Percentiles rank a stretch among this genome's conserved stretches.
phyloP scores from a whole-genome alignment of 2,888 invertebrate species.

The Gymnosoma rotundatum region DNA sequence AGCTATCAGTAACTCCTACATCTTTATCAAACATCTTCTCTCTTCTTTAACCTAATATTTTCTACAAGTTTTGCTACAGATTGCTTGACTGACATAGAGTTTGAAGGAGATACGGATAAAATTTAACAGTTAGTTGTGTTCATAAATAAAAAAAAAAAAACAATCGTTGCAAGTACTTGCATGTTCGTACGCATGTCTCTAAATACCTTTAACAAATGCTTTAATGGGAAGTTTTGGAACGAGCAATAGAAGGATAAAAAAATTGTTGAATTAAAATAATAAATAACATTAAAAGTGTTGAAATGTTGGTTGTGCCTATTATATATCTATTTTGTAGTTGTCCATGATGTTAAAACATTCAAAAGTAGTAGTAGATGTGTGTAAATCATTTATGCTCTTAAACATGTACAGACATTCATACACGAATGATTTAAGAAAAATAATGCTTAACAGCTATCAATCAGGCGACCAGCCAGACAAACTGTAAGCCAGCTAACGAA shows the following conservation, averaged over 20 bases:
- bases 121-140: slow-evolving; percentile 63
- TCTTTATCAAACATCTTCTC: neutral
- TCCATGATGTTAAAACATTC: slow-evolving; percentile 30
- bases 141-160: slow-evolving; percentile 47
- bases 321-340: slow-evolving; percentile 56
- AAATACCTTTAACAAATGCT: slow-evolving; percentile 59
- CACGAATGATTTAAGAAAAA: slow-evolving; percentile 23
- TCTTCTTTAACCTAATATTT: slow-evolving; percentile 17
- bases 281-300: slow-evolving; percentile 59
- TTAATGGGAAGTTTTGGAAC: slow-evolving; percentile 59
- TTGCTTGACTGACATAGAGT: slow-evolving; percentile 53
- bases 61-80: slow-evolving; percentile 17
- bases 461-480: neutral
- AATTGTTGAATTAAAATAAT: neutral
- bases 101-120: slow-evolving; percentile 68
- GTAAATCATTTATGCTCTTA: slow-evolving; percentile 48
- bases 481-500: neutral
- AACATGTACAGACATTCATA: neutral
- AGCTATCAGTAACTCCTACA: too few species aligned
- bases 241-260: slow-evolving; percentile 21
- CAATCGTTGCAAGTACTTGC: slow-evolving; percentile 46
- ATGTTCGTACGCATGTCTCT: slow-evolving; percentile 62
- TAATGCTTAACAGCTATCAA: slow-evolving; percentile 7
- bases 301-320: slow-evolving; percentile 67
- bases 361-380: slow-evolving; percentile 39